Evolutionary conservation across 2,797 vertebrate genomes (phyloP).

Genomic region (Poecilia gillii): DNA sequence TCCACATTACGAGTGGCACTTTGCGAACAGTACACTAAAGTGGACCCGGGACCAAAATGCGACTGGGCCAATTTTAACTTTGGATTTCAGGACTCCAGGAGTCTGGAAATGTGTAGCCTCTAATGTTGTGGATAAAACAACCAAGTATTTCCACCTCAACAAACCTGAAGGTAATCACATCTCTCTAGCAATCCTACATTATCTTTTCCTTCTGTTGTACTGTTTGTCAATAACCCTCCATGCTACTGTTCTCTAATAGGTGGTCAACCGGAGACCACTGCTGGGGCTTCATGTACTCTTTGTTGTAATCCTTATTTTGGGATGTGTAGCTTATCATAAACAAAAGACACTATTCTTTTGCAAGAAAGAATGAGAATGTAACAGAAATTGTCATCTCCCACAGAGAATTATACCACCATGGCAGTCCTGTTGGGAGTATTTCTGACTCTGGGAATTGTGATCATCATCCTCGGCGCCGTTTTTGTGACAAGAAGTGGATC

Average conservation of each 20-base stretch:
- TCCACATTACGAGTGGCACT: slow-evolving; percentile 61
- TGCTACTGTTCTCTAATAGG: slow-evolving; percentile 51
- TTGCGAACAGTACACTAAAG: not conserved
- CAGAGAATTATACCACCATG: slow-evolving; percentile 56
- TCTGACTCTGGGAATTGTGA: slow-evolving; percentile 6
- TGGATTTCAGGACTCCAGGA: slow-evolving; percentile 41
- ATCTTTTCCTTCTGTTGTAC: not conserved
- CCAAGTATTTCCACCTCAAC: slow-evolving; percentile 62
- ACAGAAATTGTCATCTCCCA: slow-evolving; percentile 53
- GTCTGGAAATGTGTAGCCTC: slow-evolving; percentile 66
- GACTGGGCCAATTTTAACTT: not conserved
- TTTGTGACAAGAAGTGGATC: slow-evolving; percentile 33
- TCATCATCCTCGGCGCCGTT: not conserved
- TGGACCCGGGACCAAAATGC: accelerated
- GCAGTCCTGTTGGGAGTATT: slow-evolving; percentile 36
- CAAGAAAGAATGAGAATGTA: slow-evolving; percentile 34
- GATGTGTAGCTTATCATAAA: slow-evolving; percentile 45
- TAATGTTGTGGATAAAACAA: slow-evolving; percentile 24
- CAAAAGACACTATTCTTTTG: slow-evolving; percentile 24
- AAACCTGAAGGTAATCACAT: slow-evolving; percentile 53
- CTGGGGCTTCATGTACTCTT: slow-evolving; percentile 58
- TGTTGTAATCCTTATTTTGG: slow-evolving; percentile 28
- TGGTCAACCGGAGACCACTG: slow-evolving; percentile 48
- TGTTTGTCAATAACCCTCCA: slow-evolving; percentile 13
- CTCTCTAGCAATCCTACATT: not conserved